Conservation (phyloP, 1,140 invertebrate species). For the Lordiphosa clarofinis region DNA sequence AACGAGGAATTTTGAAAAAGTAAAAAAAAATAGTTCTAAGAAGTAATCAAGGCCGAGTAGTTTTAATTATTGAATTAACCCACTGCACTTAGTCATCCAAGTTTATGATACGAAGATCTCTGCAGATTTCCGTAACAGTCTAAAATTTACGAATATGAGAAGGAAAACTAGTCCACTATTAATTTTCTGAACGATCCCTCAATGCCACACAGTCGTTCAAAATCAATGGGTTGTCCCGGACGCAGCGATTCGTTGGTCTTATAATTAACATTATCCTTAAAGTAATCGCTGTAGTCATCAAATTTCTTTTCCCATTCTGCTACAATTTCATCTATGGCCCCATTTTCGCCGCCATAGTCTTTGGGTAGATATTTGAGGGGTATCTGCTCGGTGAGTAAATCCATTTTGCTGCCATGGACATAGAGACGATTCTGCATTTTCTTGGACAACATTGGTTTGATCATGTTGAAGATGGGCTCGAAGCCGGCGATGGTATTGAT, state of each 20-base stretch:
- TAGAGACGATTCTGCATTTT: constrained; percentile 80
- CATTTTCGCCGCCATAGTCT: constrained; percentile 83
- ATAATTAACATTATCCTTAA: constrained; percentile 81
- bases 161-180: constrained; percentile 56
- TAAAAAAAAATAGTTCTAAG: too few species aligned
- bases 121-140: too few species aligned
- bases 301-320: constrained; percentile 82
- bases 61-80: too few species aligned
- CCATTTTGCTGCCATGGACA: constrained; percentile 81
- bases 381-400: constrained; percentile 79
- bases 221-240: constrained; percentile 82
- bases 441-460: constrained; percentile 81
- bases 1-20: too few species aligned
- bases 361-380: constrained; percentile 81
- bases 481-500: constrained; percentile 81
- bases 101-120: too few species aligned
- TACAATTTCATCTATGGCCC: constrained; percentile 79
- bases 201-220: constrained; percentile 74
- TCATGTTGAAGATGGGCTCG: constrained; percentile 80
- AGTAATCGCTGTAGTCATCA: constrained; percentile 82
- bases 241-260: constrained; percentile 82
- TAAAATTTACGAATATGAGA: too few species aligned
- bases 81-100: too few species aligned
- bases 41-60: too few species aligned
- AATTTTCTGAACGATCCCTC: constrained; percentile 73